These are phyloP conservation scores for Holothuria scabra DNA, from an alignment of 53 echinoderm and acorn worm genomes.

Conservation along the genomic window DNA sequence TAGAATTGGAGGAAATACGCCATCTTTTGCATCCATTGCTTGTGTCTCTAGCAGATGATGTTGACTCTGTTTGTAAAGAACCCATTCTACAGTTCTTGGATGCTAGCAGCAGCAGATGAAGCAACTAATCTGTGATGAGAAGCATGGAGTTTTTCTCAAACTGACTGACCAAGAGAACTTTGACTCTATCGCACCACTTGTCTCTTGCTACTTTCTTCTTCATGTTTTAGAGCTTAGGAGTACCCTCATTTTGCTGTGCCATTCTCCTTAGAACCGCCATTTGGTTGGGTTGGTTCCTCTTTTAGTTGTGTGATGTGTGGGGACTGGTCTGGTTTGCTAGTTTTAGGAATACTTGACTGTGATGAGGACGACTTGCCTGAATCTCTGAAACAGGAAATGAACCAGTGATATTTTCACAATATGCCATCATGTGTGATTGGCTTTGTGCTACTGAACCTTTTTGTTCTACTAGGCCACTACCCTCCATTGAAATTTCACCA, in stretches of 20 bases:
- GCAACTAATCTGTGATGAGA: no score
- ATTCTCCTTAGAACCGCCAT: neutral
- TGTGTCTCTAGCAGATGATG: slow-evolving; percentile 56
- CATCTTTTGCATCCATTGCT: slow-evolving; percentile 67
- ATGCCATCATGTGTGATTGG: no score
- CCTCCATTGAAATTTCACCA: no score
- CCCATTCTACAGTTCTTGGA: neutral
- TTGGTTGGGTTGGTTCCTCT: neutral
- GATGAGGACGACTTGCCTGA: slow-evolving; percentile 4
- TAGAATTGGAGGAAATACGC: slow-evolving; percentile 65
- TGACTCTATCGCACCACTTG: no score
- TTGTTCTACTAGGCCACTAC: no score
- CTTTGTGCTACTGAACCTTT: no score
- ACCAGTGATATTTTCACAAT: neutral
- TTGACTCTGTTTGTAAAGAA: slow-evolving; percentile 54
- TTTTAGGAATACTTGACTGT: neutral
- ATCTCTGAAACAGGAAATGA: slow-evolving; percentile 13
- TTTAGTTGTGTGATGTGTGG: slow-evolving; percentile 6
- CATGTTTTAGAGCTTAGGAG: no score
- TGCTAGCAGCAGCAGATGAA: no score
- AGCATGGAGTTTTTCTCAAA: no score
- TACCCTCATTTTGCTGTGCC: neutral
- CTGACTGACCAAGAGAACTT: no score
- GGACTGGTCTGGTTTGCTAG: slow-evolving; percentile 5
- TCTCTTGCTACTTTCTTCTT: no score